Percentiles rank a stretch among this genome's conserved stretches.
These are phyloP conservation scores for Myrmecophaga tridactyla DNA, from an alignment of 2,113 vertebrate genomes.

Conservation along the genomic window DNA sequence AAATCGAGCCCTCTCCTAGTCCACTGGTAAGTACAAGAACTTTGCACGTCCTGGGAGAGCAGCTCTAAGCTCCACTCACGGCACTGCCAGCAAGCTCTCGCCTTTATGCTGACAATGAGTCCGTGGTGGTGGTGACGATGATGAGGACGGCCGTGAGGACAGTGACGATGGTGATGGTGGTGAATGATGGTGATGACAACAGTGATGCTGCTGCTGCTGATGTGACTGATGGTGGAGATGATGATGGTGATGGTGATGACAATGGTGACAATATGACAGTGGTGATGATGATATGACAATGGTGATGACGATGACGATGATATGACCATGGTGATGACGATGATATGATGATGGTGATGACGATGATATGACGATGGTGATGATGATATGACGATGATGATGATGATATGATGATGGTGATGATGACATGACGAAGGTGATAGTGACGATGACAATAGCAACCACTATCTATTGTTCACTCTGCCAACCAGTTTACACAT, in stretches of 20 bases:
- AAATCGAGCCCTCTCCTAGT: not conserved
- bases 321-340: no score
- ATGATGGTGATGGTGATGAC: no score
- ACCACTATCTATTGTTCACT: fast-evolving
- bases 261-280: no score
- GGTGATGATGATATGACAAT: no score
- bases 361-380: no score
- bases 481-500: fast-evolving
- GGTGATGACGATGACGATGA: no score
- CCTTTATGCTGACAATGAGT: fast-evolving
- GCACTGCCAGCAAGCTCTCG: not conserved
- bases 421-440: fast-evolving
- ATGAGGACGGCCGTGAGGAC: fast-evolving
- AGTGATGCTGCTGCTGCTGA: no score
- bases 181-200: no score
- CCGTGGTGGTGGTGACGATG: fast-evolving
- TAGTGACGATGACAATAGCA: fast-evolving
- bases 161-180: no score
- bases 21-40: fast-evolving
- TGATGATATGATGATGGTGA: fast-evolving
- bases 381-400: no score
- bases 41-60: not conserved
- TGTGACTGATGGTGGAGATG: no score
- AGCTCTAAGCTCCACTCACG: not conserved
- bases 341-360: no score